These are phyloP conservation scores for Caenorhabditis remanei DNA, from an alignment of 1,140 invertebrate species.

Conservation along the genomic window DNA sequence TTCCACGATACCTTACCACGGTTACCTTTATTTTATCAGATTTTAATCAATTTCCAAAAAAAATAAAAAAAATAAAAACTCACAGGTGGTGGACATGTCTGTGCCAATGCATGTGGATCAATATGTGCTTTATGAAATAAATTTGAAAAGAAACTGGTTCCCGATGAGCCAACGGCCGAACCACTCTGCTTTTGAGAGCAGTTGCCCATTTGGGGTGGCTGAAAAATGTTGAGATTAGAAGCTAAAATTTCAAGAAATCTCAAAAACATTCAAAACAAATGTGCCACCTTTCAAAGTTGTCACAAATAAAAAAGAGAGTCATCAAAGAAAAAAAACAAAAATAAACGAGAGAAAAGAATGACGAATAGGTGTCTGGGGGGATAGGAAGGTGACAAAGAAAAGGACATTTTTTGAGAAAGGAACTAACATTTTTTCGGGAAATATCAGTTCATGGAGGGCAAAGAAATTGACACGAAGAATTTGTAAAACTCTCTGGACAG, in stretches of 20 bases:
- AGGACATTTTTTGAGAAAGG: too few species aligned
- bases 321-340: neutral
- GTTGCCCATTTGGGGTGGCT: constrained; percentile 62
- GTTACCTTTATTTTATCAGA: neutral
- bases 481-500: too few species aligned
- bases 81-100: constrained; percentile 71
- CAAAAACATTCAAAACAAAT: neutral
- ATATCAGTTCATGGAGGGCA: too few species aligned
- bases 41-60: neutral
- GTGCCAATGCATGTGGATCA: constrained; percentile 68
- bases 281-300: neutral
- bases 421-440: too few species aligned
- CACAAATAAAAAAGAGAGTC: neutral
- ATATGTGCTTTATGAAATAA: constrained; percentile 70
- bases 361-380: too few species aligned
- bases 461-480: too few species aligned
- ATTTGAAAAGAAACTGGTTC: constrained; percentile 64
- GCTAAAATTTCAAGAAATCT: neutral
- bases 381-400: too few species aligned
- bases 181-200: constrained; percentile 60
- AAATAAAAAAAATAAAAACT: constrained; percentile 18
- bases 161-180: constrained; percentile 58
- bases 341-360: neutral
- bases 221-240: constrained; percentile 13
- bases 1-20: too few species aligned